A percentile compares a stretch with the other conserved stretches of the same genome.
Conservation (phyloP, 2,113 vertebrate species). For the Neodon shergylaensis region DNA sequence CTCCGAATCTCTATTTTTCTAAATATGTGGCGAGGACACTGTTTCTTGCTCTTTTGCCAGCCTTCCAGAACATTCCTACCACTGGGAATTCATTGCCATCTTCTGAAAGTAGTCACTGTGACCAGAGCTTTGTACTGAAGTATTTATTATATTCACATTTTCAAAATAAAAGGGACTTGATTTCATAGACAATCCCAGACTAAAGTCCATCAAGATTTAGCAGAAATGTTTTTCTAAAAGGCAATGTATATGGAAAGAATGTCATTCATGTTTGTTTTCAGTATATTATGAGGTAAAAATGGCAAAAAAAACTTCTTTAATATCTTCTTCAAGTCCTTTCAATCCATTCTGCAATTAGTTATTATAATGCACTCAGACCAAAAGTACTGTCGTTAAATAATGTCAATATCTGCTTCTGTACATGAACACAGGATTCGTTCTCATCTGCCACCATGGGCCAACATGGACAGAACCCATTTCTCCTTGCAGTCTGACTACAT, state of each 20-base stretch:
- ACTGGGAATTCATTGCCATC: constrained; percentile 57
- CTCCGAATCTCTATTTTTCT: constrained; percentile 76
- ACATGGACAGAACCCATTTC: neutral
- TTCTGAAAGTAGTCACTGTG: constrained; percentile 48
- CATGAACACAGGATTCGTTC: neutral
- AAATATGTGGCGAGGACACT: constrained; percentile 72
- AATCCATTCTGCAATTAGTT: neutral
- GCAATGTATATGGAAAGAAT: neutral
- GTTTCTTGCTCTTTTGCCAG: constrained; percentile 45
- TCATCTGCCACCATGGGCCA: neutral
- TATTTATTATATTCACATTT: constrained; percentile 2
- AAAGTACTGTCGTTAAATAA: neutral
- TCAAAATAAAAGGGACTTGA: constrained; percentile 35
- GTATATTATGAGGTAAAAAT: neutral
- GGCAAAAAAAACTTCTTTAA: neutral
- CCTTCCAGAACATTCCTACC: constrained; percentile 76
- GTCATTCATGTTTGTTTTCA: neutral
- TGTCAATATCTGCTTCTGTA: neutral
- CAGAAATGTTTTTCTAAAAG: neutral
- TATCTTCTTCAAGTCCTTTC: neutral
- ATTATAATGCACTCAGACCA: neutral
- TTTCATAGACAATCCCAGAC: neutral
- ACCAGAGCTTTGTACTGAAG: constrained; percentile 3
- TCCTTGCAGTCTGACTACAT: neutral
- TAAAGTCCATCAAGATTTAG: neutral